Evolutionary conservation across 2,113 vertebrate species (phyloP).

Genomic region (Maccullochella peelii): DNA sequence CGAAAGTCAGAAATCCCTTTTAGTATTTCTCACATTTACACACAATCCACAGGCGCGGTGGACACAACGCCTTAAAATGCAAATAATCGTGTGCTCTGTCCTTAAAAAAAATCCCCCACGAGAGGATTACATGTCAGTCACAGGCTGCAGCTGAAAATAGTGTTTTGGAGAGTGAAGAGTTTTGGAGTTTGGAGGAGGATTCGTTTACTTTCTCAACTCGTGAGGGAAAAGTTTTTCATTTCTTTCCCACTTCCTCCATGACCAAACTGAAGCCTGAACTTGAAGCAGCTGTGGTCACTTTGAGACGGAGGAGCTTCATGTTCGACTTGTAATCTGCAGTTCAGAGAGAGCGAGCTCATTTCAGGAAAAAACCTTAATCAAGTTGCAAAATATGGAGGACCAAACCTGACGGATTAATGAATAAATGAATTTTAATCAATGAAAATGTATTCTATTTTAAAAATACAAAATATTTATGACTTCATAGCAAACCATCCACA

Average conservation of each 20-base stretch:
- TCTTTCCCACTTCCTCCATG: slow-evolving; percentile 14
- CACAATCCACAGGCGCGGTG: neutral
- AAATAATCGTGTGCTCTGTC: neutral
- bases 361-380: neutral
- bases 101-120: neutral
- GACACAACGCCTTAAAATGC: slow-evolving; percentile 24
- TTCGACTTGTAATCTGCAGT: neutral
- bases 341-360: neutral
- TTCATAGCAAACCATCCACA: neutral
- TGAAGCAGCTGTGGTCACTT: neutral
- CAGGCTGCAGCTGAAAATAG: neutral
- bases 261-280: neutral
- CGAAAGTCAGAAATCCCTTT: neutral
- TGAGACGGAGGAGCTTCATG: neutral
- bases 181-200: neutral
- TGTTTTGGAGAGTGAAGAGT: neutral
- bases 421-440: slow-evolving; percentile 12
- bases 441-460: neutral
- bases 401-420: neutral
- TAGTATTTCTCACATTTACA: neutral
- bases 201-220: neutral
- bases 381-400: no score
- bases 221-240: slow-evolving; percentile 8
- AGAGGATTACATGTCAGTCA: neutral
- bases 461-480: neutral